Evolutionary conservation across 2,113 vertebrate species (phyloP).

Genomic region (Stictonetta naevosa): DNA sequence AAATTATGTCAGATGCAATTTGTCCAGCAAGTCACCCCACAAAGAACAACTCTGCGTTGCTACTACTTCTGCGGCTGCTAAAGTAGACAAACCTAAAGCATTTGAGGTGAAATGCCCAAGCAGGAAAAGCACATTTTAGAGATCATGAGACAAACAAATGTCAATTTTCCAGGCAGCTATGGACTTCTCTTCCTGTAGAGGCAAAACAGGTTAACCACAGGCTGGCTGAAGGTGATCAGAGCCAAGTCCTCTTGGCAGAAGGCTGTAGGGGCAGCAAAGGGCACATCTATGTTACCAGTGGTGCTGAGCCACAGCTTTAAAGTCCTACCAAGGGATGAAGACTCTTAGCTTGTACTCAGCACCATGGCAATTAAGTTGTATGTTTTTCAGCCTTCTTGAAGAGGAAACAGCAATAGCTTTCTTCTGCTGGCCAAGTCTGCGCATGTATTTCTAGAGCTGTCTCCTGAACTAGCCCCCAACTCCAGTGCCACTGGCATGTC

Average conservation of each 20-base stretch:
- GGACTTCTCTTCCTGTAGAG: neutral
- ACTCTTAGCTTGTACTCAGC: neutral
- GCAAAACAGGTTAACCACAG: neutral
- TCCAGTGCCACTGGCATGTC: neutral
- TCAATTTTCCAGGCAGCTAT: neutral
- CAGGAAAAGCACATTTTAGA: neutral
- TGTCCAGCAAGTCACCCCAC: neutral
- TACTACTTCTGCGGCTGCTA: neutral
- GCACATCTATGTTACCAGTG: neutral
- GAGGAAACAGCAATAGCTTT: neutral
- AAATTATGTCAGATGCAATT: neutral
- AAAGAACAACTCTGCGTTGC: neutral
- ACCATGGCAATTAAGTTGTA: neutral
- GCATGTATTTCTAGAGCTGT: neutral
- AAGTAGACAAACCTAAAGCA: neutral
- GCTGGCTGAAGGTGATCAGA: neutral
- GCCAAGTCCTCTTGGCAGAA: neutral
- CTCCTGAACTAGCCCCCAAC: neutral
- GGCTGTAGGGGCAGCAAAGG: neutral
- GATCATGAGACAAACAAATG: neutral
- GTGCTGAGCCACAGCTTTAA: neutral
- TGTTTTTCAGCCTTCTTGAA: neutral
- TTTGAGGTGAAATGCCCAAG: neutral
- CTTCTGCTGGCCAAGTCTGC: neutral
- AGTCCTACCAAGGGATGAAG: neutral